Evolutionary conservation across 2,113 vertebrate species (phyloP).

Genomic region (Heterochromis multidens): DNA sequence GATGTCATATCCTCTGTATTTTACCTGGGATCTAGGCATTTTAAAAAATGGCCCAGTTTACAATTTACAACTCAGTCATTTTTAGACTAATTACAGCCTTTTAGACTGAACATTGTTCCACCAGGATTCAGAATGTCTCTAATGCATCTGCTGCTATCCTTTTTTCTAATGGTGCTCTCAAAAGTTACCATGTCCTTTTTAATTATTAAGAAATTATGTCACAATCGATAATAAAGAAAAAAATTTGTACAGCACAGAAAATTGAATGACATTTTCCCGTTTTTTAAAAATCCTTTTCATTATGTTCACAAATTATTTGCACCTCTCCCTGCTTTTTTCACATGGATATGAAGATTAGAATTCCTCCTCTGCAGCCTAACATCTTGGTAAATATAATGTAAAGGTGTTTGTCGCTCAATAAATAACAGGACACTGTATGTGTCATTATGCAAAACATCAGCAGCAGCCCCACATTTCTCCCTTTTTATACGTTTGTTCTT

Average conservation of each 20-base stretch:
- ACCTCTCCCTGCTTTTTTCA: background rate
- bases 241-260: no score
- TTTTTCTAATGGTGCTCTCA: background rate
- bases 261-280: no score
- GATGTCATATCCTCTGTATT: background rate
- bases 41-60: background rate
- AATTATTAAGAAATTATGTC: background rate
- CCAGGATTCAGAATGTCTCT: background rate
- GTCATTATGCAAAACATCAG: constrained; percentile 21
- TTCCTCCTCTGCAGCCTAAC: background rate
- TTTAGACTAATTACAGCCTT: background rate
- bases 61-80: background rate
- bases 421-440: background rate
- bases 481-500: background rate
- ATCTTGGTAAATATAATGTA: background rate
- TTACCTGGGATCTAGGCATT: background rate
- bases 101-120: background rate
- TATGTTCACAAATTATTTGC: background rate
- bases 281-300: background rate
- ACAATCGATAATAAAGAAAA: background rate
- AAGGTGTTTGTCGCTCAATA: background rate
- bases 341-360: background rate
- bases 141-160: background rate
- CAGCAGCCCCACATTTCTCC: background rate
- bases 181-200: background rate